Evolutionary conservation across 2,888 invertebrate species (phyloP).

Genomic region (Criorhina ranunculi): DNA sequence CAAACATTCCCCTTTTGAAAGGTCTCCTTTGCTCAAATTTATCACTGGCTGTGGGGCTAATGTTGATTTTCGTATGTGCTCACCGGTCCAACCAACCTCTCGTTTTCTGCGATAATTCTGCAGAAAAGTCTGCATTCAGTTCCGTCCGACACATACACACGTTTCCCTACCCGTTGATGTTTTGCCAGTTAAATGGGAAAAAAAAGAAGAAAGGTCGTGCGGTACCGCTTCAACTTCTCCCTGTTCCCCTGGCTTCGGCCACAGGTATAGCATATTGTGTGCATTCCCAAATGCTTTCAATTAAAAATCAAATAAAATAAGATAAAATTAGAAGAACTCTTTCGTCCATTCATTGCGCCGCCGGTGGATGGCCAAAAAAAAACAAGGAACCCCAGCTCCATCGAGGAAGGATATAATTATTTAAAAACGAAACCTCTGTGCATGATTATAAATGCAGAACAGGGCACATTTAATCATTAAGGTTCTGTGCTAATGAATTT

Average conservation of each 20-base stretch:
- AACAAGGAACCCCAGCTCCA: constrained; percentile 20
- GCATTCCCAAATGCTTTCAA: constrained; percentile 76
- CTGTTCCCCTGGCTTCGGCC: constrained; percentile 50
- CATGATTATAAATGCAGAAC: constrained; percentile 76
- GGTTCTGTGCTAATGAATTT: constrained; percentile 77
- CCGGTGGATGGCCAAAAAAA: constrained; percentile 41
- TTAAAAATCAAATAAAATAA: constrained; percentile 77
- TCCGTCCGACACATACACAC: constrained; percentile 62
- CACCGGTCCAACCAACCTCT: constrained; percentile 45
- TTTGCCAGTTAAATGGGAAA: constrained; percentile 59
- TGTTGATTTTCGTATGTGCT: constrained; percentile 76
- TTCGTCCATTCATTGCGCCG: constrained; percentile 64
- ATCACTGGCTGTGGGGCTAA: constrained; percentile 53
- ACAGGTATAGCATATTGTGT: constrained; percentile 63
- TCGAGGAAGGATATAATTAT: constrained; percentile 75
- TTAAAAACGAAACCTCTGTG: constrained; percentile 76
- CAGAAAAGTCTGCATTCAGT: constrained; percentile 70
- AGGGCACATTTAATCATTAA: constrained; percentile 77
- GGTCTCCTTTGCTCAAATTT: constrained; percentile 41
- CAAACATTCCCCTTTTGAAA: constrained; percentile 21
- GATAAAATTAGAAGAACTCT: constrained; percentile 75
- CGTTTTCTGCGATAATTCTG: constrained; percentile 53
- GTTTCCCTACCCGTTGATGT: constrained; percentile 46
- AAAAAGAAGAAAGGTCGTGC: constrained; percentile 54
- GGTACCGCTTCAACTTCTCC: constrained; percentile 40